Evolutionary conservation across 2,888 invertebrate species (phyloP).

Genomic region (Aproaerema taeniolella): DNA sequence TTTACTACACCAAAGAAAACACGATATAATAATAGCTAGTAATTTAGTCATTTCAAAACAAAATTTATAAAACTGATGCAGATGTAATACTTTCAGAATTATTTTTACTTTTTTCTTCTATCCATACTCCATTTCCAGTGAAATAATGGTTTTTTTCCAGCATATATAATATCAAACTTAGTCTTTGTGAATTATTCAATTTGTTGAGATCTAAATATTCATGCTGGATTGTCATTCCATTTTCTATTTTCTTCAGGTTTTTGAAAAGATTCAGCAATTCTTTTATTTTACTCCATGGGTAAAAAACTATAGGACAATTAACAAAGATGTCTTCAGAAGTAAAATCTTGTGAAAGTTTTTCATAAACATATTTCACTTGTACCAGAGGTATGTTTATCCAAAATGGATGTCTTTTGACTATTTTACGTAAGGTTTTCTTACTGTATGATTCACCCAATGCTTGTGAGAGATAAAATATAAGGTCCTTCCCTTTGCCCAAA

Average conservation of each 20-base stretch:
- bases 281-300: slow-evolving; percentile 65
- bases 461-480: slow-evolving; percentile 55
- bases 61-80: too few relatives aligned
- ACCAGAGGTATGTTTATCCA: slow-evolving; percentile 65
- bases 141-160: slow-evolving; percentile 68
- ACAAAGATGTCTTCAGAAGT: slow-evolving; percentile 53
- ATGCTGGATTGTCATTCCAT: slow-evolving; percentile 21
- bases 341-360: slow-evolving; percentile 45
- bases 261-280: slow-evolving; percentile 33
- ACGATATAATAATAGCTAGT: too few relatives aligned
- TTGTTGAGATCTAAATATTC: slow-evolving; percentile 40
- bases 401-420: slow-evolving; percentile 57
- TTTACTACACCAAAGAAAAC: too few relatives aligned
- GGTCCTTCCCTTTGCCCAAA: slow-evolving; percentile 62
- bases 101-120: slow-evolving; percentile 48
- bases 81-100: too few relatives aligned
- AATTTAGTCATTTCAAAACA: too few relatives aligned
- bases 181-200: slow-evolving; percentile 48
- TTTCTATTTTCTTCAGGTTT: slow-evolving; percentile 21
- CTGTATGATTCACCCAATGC: slow-evolving; percentile 41
- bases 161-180: slow-evolving; percentile 59
- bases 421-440: slow-evolving; percentile 36
- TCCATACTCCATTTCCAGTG: slow-evolving; percentile 69
- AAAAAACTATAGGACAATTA: slow-evolving; percentile 59
- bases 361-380: slow-evolving; percentile 53